Percentiles rank a stretch among this genome's conserved stretches.
These are phyloP conservation scores for Xenus cinereus DNA, from an alignment of 2,113 vertebrate genomes.

Conservation along the genomic window DNA sequence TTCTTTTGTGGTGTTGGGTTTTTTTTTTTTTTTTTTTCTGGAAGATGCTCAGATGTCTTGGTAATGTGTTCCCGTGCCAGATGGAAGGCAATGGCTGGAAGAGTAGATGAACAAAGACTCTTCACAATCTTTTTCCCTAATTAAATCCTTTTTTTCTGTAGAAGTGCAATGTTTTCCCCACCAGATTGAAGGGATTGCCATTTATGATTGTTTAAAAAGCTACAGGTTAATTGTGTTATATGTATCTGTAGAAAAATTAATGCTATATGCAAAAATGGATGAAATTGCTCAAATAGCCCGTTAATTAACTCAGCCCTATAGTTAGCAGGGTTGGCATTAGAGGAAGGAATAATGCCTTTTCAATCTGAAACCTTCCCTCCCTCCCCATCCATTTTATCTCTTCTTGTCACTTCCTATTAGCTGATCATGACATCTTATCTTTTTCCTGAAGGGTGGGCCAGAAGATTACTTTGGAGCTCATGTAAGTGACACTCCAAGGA, in stretches of 20 bases:
- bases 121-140: slow-evolving; percentile 16
- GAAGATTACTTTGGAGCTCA: slow-evolving; percentile 78
- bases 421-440: slow-evolving; percentile 78
- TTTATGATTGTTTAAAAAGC: slow-evolving; percentile 44
- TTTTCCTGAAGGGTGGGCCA: slow-evolving; percentile 78
- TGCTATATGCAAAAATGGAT: slow-evolving; percentile 64
- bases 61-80: slow-evolving; percentile 15
- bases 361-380: slow-evolving; percentile 66
- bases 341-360: slow-evolving; percentile 70
- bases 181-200: background rate
- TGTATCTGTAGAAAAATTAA: slow-evolving; percentile 50
- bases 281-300: slow-evolving; percentile 63
- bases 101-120: slow-evolving; percentile 6
- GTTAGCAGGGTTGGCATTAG: slow-evolving; percentile 64
- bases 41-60: slow-evolving; percentile 33
- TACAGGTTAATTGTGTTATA: slow-evolving; percentile 68
- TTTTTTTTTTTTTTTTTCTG: background rate
- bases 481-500: slow-evolving; percentile 81
- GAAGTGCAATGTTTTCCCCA: background rate
- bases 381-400: slow-evolving; percentile 71
- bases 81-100: slow-evolving; percentile 36
- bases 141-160: background rate
- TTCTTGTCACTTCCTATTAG: slow-evolving; percentile 83
- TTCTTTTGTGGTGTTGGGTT: background rate
- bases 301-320: slow-evolving; percentile 70